phyloP scores from a whole-genome alignment of 2,797 vertebrate genomes.

The Hybognathus amarus region DNA sequence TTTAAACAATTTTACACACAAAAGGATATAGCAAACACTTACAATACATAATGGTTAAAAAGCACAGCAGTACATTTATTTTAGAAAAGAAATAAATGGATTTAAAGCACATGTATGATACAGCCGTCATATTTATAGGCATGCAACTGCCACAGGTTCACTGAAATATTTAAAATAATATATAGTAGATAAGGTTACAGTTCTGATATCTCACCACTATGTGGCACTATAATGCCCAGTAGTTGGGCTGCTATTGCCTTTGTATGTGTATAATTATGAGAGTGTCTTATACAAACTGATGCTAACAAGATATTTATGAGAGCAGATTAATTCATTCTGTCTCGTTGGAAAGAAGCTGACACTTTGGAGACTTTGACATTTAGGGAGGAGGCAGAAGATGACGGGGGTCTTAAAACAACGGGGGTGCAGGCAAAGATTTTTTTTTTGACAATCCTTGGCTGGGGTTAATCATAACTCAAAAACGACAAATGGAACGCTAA shows the following conservation, averaged over 20 bases:
- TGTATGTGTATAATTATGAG: conserved; percentile 43
- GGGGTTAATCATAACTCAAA: conserved; percentile 77
- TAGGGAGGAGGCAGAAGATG: conserved; percentile 45
- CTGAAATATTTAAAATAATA: not conserved
- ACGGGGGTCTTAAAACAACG: conserved; percentile 56
- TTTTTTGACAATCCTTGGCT: conserved; percentile 65
- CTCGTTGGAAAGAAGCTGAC: conserved; percentile 56
- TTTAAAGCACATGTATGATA: not conserved
- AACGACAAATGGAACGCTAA: conserved; percentile 81
- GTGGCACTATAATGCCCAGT: conserved; percentile 58
- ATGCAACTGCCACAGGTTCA: not conserved
- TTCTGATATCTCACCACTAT: conserved; percentile 47
- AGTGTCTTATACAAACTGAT: conserved; percentile 56
- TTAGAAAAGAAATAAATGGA: conserved; percentile 13
- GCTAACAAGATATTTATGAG: conserved; percentile 66
- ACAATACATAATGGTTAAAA: not conserved
- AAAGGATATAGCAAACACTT: not conserved
- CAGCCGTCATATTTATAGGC: not conserved
- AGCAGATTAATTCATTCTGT: conserved; percentile 60
- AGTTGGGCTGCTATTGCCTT: conserved; percentile 11
- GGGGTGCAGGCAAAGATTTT: conserved; percentile 46
- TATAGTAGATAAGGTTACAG: not conserved
- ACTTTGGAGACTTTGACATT: conserved; percentile 57
- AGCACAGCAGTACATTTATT: not conserved
- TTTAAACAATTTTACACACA: not conserved